Evolutionary conservation across 2,113 vertebrate genomes (phyloP).

Genomic region (Ictalurus furcatus): DNA sequence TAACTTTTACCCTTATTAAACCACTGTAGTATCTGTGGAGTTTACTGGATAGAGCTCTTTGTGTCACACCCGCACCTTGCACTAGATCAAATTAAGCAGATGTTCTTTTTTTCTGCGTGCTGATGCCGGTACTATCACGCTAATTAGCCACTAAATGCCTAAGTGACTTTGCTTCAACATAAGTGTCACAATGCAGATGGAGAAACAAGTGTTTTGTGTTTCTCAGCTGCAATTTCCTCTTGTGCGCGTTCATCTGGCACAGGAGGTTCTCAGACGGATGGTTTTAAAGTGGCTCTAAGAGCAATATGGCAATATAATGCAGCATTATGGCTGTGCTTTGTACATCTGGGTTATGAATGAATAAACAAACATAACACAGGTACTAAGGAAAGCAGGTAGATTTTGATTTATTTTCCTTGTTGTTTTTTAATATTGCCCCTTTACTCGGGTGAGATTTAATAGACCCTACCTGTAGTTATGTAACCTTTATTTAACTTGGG

Average conservation of each 20-base stretch:
- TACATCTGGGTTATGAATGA: neutral
- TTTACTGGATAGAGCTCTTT: slow-evolving; percentile 1
- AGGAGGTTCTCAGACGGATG: neutral
- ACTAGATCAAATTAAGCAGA: slow-evolving; percentile 40
- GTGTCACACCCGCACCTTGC: slow-evolving; percentile 29
- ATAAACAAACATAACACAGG: slow-evolving; percentile 4
- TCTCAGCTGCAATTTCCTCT: slow-evolving; percentile 14
- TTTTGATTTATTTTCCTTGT: neutral
- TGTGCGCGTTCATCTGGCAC: neutral
- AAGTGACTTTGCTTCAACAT: slow-evolving; percentile 28
- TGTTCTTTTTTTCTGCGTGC: slow-evolving; percentile 29
- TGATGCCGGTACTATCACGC: slow-evolving; percentile 17
- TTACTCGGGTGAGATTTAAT: neutral
- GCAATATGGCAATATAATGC: neutral
- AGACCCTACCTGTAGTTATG: neutral
- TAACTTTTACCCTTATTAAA: slow-evolving; percentile 38
- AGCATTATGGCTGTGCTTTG: slow-evolving; percentile 7
- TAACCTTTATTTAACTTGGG: neutral
- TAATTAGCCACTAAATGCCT: slow-evolving; percentile 45
- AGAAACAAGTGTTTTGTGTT: slow-evolving; percentile 31
- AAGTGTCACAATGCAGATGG: slow-evolving; percentile 5
- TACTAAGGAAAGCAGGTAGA: neutral
- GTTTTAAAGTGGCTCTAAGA: neutral
- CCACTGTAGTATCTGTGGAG: neutral
- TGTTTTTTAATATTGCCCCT: neutral